Evolutionary conservation across 92 coral and sea anemone genomes (phyloP), one percentile per base, ranked within the genome.

Genomic region (Muricea muricata): DNA sequence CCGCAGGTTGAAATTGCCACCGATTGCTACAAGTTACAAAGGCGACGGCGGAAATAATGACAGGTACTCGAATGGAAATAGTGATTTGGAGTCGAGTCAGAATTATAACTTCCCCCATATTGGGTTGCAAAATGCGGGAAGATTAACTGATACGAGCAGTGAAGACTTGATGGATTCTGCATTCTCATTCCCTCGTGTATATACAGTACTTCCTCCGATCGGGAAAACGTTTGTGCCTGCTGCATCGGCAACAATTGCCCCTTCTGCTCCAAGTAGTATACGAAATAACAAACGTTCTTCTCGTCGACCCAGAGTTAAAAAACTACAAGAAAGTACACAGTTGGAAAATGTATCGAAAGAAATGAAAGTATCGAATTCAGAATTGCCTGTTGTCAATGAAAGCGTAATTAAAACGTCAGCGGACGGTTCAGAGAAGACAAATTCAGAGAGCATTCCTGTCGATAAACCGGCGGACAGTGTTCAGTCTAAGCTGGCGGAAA

Each of bases 181-280:
- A 11, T 26, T 85, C 39, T 47, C 80, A 15, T 85, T 90, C 29
- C 93, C 93, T 1, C 89, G 87, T 33, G 92, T 83, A 14, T 92
- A 92, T 77, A 85, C 85, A 6, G 93, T 92, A 1, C 56, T 92
- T 45, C 96, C 96, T 2, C 96, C 96, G 21, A 92, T 92, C 57
- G 93, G 93, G 29, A 78, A 78, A 78, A 55, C 0, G 21, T 40
- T 78, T 21, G 54, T 34, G 5, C 71, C 83, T 32, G 56, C 31
- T 2, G 70, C 83, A 4, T 68, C 81, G 28, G 7, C 65, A 17
- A 28, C 25, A 10, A 25, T 75, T 47, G 33, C 17, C 24, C 60
- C 80, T 4, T 21, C 26, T 26, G 29, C 24, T 39, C 42, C 50
- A 6, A 10, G 5, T 4, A 12, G 11, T 21, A 11, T 2, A 6